Evolutionary conservation across 1,140 invertebrate species (phyloP), one percentile per base, ranked within the genome.

Genomic region (Drosophila pectinifera): DNA sequence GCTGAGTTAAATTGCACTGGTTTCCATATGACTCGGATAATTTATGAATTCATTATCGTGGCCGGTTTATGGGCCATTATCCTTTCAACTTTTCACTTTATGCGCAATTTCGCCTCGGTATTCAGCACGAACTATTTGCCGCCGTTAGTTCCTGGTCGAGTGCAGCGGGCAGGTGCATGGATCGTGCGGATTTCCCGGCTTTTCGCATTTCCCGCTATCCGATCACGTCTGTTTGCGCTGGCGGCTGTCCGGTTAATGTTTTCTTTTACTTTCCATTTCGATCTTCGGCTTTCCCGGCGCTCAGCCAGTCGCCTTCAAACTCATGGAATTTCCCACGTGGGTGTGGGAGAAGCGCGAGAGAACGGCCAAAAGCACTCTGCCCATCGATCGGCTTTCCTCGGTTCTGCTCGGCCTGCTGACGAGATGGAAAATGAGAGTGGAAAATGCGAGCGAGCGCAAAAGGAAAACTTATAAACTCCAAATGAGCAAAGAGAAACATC

Each of bases 211-310:
- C 26, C 46, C 46, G 39, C 8, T 24, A 10, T 49, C 38, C 36
- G 65, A 28, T 62, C 57, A 54, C 79, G 83, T 88, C 83, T 82
- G 84, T 73, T 76, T 82, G 79, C 83, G 10, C 53, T 76, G 83
- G 83, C 80, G 84, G 79, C 56, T 76, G 65, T 83, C 72, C 76
- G 79, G 67, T 76, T 79, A 86, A 86, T 86, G 83, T 76, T 69
- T 79, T 73, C 65, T 73, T 83, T 88, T 88, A 89, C 79, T 88
- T 83, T 86, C 84, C 70, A 86, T 86, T 88, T 86, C 72, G 59
- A 59, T 55, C 56, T 59, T 49, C 38, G 31, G 54, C 63, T 56
- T 34, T 57, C n/a, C n/a, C 41, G 18, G 58, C 58, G 6, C 1
- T n/a, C 5, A n/a, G 34, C 13, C 83, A 86, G 42, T 86, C 64